Conservation (phyloP, 2,797 vertebrate genomes). For the Microctenopoma lineatum region DNA sequence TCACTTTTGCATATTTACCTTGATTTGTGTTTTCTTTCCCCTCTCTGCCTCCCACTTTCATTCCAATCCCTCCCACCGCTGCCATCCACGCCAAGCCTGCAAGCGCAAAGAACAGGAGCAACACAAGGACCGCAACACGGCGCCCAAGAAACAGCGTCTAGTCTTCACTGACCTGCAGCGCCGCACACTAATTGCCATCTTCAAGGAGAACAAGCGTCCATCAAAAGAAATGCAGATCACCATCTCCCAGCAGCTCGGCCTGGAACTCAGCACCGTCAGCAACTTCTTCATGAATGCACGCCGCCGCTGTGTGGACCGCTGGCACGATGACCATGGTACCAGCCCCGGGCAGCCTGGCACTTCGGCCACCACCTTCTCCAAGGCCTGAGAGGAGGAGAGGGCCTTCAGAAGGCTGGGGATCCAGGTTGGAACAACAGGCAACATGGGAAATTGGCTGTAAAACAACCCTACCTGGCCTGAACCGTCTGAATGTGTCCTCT, state of each 20-base stretch:
- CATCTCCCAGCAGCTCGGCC: constrained; percentile 97
- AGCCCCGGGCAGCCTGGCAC: constrained; percentile 89
- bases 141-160: constrained; percentile 96
- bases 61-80: constrained; percentile 70
- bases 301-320: constrained; percentile 95
- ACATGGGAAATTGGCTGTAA: constrained; percentile 54
- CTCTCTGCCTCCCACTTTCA: constrained; percentile 79
- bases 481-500: constrained; percentile 68
- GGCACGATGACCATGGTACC: constrained; percentile 92
- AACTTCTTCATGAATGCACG: constrained; percentile 99
- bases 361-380: constrained; percentile 94
- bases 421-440: constrained; percentile 57
- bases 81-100: constrained; percentile 88
- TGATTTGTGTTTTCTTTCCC: constrained; percentile 68
- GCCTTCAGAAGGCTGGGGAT: constrained; percentile 56
- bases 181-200: constrained; percentile 97
- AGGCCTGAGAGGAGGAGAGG: constrained; percentile 87
- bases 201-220: constrained; percentile 98
- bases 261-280: constrained; percentile 98
- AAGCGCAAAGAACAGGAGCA: constrained; percentile 99
- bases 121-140: constrained; percentile 94
- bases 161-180: constrained; percentile 99
- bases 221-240: constrained; percentile 99
- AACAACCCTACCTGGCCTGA: constrained; percentile 62
- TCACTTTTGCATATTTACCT: constrained; percentile 78